phyloP scores from a whole-genome alignment of 2,888 invertebrate genomes.

The Epinotia demarniana region DNA sequence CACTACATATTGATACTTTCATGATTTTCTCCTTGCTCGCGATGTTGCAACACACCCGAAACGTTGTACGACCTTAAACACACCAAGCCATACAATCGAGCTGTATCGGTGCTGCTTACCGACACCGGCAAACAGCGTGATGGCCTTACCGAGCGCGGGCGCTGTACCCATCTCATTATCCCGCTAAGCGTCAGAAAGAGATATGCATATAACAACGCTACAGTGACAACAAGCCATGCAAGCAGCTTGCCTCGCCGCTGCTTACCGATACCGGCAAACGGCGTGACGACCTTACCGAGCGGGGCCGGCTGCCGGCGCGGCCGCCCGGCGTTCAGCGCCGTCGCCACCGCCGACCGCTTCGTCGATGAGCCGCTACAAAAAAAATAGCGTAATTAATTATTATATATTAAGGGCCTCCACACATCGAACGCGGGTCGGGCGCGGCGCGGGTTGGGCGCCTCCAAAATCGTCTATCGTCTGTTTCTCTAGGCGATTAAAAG shows the following conservation, averaged over 20 bases:
- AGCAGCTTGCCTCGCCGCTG: conserved; percentile 51
- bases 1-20: too few relatives aligned
- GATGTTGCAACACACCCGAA: too few relatives aligned
- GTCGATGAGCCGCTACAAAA: conserved; percentile 57
- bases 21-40: too few relatives aligned
- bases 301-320: conserved; percentile 75
- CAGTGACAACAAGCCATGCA: conserved; percentile 18
- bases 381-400: neutral
- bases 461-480: neutral
- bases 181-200: too few relatives aligned
- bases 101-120: conserved; percentile 71
- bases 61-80: too few relatives aligned
- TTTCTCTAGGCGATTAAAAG: too few relatives aligned
- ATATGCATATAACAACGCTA: neutral
- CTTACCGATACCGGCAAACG: conserved; percentile 82
- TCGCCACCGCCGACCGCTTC: conserved; percentile 78
- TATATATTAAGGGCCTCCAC: too few relatives aligned
- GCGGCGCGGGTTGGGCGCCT: too few relatives aligned
- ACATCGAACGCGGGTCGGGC: too few relatives aligned
- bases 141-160: conserved; percentile 78
- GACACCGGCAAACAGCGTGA: conserved; percentile 46
- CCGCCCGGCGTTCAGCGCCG: conserved; percentile 73
- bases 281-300: conserved; percentile 80
- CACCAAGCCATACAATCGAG: conserved; percentile 17
- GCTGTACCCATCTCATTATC: conserved; percentile 44